Evolutionary conservation across 2,113 vertebrate genomes (phyloP).

Genomic region (Sitta europaea): DNA sequence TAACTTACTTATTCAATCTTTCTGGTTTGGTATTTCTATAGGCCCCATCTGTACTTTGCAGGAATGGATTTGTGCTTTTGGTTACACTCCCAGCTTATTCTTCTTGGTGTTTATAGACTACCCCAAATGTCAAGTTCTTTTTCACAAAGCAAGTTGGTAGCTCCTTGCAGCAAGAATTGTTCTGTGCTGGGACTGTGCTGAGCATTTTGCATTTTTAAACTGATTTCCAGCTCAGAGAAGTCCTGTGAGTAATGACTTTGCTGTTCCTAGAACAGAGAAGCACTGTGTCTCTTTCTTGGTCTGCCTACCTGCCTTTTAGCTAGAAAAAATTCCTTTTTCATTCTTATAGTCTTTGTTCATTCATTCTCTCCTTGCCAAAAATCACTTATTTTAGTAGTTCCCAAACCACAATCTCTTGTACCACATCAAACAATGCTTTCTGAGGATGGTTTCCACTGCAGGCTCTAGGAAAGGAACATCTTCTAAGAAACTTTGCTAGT

Average conservation of each 20-base stretch:
- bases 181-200: neutral
- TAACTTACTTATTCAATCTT: neutral
- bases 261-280: neutral
- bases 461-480: neutral
- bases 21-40: constrained; percentile 8
- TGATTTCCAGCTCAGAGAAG: neutral
- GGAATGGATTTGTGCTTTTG: constrained; percentile 36
- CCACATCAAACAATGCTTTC: neutral
- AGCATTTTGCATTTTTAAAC: constrained; percentile 3
- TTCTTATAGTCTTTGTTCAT: neutral
- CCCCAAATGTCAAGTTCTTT: neutral
- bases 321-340: neutral
- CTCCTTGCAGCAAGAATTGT: neutral
- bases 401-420: neutral
- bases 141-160: constrained; percentile 10
- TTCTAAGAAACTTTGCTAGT: neutral
- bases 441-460: neutral
- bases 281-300: neutral
- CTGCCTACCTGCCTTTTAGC: neutral
- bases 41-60: neutral
- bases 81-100: constrained; percentile 13
- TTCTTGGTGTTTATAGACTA: constrained; percentile 29
- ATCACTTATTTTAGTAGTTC: neutral
- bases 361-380: neutral
- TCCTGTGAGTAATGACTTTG: neutral